A percentile compares a stretch with the other conserved stretches of the same genome.
These are phyloP conservation scores for Macrocentrus cingulum DNA, from an alignment of 1,140 invertebrate genomes.

Conservation along the genomic window DNA sequence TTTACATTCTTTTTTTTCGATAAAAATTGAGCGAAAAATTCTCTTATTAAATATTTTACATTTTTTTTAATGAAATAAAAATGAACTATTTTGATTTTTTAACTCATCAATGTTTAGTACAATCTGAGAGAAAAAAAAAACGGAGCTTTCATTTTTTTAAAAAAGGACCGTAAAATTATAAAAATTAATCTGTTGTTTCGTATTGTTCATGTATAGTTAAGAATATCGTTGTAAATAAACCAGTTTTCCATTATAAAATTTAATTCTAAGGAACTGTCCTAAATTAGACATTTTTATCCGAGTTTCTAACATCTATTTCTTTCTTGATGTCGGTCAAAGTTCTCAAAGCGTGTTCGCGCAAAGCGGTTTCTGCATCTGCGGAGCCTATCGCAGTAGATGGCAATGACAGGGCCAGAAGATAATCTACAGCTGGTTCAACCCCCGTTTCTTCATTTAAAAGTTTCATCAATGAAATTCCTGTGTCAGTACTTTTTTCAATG, in stretches of 20 bases:
- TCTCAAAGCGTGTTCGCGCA: constrained; percentile 12
- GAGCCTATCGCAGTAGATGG: constrained; percentile 1
- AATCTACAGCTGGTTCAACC: constrained; percentile 22
- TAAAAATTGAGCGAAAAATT: too few species aligned
- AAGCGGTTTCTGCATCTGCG: constrained; percentile 15
- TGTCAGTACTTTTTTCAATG: constrained; percentile 13
- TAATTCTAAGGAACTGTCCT: neutral
- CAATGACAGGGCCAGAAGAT: constrained; percentile 18
- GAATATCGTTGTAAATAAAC: constrained; percentile 13
- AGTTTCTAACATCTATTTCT: constrained; percentile 3
- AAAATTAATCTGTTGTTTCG: too few species aligned
- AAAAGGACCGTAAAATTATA: too few species aligned
- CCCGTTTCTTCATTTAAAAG: constrained; percentile 18
- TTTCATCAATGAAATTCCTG: constrained; percentile 16
- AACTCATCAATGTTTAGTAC: too few species aligned
- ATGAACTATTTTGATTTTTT: too few species aligned
- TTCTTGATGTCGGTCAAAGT: constrained; percentile 21
- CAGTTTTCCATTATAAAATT: neutral
- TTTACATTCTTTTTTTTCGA: too few species aligned
- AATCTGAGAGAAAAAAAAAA: too few species aligned
- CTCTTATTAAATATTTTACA: too few species aligned
- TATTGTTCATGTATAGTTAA: neutral
- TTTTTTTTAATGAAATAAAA: too few species aligned
- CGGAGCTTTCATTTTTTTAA: too few species aligned
- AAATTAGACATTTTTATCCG: neutral